A percentile compares a stretch with the other conserved stretches of the same genome.
These are phyloP conservation scores for Hypsopygia costalis DNA, from an alignment of 2,888 invertebrate genomes.

Conservation along the genomic window DNA sequence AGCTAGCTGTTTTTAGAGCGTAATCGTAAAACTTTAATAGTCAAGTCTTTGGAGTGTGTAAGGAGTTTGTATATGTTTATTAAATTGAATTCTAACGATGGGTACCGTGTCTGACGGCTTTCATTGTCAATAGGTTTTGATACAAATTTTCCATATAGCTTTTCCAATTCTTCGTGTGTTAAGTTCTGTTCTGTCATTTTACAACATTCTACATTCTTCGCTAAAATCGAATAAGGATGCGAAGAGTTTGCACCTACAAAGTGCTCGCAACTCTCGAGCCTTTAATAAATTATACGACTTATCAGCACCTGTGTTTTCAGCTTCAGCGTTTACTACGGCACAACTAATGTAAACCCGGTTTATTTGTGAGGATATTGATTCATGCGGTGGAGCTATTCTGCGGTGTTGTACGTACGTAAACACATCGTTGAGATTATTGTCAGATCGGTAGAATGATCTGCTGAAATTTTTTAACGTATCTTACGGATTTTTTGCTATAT, in stretches of 20 bases:
- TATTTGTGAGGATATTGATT: constrained; percentile 1
- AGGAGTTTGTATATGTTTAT: too few relatives aligned
- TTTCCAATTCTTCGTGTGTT: too few relatives aligned
- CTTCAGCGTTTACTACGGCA: background rate
- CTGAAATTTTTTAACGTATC: background rate
- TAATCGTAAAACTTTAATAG: too few relatives aligned
- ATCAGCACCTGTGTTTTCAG: constrained; percentile 3
- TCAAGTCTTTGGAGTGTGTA: too few relatives aligned
- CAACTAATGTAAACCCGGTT: background rate
- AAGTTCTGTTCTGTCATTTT: too few relatives aligned
- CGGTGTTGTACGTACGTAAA: constrained; percentile 2
- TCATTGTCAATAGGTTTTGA: too few relatives aligned
- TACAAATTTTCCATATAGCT: too few relatives aligned
- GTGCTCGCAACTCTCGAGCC: background rate
- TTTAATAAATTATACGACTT: constrained; percentile 3
- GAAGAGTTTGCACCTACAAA: background rate
- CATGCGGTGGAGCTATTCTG: constrained; percentile 4
- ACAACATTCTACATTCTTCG: too few relatives aligned
- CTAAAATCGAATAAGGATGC: too few relatives aligned
- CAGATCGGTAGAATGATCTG: constrained; percentile 3
- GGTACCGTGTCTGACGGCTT: too few relatives aligned
- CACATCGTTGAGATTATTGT: constrained; percentile 5
- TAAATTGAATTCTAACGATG: too few relatives aligned
- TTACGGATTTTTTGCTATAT: background rate
- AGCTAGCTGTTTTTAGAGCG: too few relatives aligned